Conservation (phyloP, 2,113 vertebrate species). For the Datnioides undecimradiatus region DNA sequence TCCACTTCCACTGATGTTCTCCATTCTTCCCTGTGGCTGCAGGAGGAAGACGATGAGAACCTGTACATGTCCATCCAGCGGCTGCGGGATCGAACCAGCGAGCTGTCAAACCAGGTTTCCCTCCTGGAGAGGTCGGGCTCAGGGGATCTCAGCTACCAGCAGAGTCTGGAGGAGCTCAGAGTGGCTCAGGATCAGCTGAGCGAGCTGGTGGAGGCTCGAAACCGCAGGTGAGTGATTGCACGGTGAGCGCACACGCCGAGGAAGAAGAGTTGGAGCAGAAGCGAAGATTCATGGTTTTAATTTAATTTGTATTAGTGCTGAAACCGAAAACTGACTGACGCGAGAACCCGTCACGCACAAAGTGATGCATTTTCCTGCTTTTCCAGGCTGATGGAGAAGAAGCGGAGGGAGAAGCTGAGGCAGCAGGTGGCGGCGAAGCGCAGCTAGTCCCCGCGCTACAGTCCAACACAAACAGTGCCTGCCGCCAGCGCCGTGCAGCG, state of each 20-base stretch:
- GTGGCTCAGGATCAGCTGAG: conserved; percentile 87
- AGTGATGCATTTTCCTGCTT: not conserved
- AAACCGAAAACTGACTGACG: not conserved
- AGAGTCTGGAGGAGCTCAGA: conserved; percentile 87
- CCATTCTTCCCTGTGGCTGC: conserved; percentile 6
- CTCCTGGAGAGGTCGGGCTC: conserved; percentile 85
- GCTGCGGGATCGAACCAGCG: conserved; percentile 87
- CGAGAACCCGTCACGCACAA: not conserved
- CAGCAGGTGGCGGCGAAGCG: conserved; percentile 87
- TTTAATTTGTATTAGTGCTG: not conserved
- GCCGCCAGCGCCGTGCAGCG: not conserved
- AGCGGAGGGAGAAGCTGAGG: conserved; percentile 86
- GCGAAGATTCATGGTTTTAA: not conserved
- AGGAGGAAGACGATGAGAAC: conserved; percentile 92
- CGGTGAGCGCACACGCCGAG: no score
- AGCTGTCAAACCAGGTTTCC: conserved; percentile 88
- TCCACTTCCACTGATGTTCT: not conserved
- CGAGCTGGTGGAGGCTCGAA: conserved; percentile 89
- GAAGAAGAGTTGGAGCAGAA: not conserved
- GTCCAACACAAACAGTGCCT: conserved; percentile 25
- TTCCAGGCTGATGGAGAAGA: conserved; percentile 88
- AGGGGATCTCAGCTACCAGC: conserved; percentile 87
- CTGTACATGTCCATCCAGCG: conserved; percentile 91
- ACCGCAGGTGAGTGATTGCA: conserved; percentile 83
- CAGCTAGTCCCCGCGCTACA: conserved; percentile 72